Evolutionary conservation across 2,797 vertebrate genomes (phyloP).

Genomic region (Etheostoma nigrum): DNA sequence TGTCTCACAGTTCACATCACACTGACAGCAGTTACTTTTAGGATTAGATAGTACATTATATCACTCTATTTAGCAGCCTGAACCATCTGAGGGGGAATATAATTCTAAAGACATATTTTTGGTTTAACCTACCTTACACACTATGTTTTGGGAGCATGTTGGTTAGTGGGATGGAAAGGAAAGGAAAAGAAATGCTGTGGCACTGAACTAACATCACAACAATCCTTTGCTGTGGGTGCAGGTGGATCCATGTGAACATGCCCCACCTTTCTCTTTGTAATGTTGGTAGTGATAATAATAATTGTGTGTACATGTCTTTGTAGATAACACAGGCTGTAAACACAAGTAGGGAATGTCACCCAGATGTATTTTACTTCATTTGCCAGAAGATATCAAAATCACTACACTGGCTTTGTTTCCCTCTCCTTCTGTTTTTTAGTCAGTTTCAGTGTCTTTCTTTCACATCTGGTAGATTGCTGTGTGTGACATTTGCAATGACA

Average conservation of each 20-base stretch:
- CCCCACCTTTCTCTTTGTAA: neutral
- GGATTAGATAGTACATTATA: neutral
- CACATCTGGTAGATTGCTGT: no score
- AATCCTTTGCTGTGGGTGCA: neutral
- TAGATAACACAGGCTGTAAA: constrained; percentile 23
- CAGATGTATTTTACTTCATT: constrained; percentile 2
- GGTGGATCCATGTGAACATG: neutral
- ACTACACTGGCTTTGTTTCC: no score
- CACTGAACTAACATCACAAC: neutral
- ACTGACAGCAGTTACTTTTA: neutral
- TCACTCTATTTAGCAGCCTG: constrained; percentile 3
- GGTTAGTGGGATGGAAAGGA: neutral
- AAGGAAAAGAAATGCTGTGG: neutral
- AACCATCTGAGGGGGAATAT: neutral
- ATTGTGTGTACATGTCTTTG: neutral
- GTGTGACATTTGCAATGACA: no score
- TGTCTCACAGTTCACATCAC: neutral
- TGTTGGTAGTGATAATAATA: constrained; percentile 10
- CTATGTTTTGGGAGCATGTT: neutral
- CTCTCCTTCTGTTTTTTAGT: no score
- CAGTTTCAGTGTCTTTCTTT: no score
- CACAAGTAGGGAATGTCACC: constrained; percentile 11
- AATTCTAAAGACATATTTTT: neutral
- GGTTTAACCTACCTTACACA: neutral
- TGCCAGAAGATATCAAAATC: no score